A percentile compares a stretch with the other conserved stretches of the same genome.
phyloP scores from a whole-genome alignment of 2,888 invertebrate species.

The Drosophila anomalata region DNA sequence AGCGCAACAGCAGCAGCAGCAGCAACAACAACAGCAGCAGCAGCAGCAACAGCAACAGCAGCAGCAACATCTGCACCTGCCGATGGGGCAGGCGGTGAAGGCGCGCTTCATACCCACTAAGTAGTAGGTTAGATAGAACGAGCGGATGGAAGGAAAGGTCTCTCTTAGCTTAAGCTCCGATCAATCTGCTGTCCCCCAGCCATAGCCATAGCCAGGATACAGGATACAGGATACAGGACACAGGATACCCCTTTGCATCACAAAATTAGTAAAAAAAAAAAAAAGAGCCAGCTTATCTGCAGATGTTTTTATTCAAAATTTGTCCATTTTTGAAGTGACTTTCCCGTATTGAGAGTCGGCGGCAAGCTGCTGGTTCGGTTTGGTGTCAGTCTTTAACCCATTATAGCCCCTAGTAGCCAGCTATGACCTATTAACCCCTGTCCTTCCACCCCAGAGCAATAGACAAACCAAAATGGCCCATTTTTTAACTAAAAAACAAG shows the following conservation, averaged over 20 bases:
- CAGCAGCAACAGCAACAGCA: slow-evolving; percentile 66
- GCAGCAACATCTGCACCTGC: slow-evolving; percentile 75
- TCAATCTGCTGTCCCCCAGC: slow-evolving; percentile 29
- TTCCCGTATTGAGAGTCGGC: slow-evolving; percentile 12
- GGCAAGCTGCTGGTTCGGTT: slow-evolving; percentile 72
- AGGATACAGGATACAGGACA: slow-evolving; percentile 2
- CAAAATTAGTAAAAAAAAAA: too few species aligned
- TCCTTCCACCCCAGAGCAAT: slow-evolving; percentile 24
- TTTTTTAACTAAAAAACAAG: neutral
- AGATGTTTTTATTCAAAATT: too few species aligned
- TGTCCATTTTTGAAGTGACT: slow-evolving; percentile 4
- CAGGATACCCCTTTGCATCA: neutral
- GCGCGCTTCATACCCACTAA: slow-evolving; percentile 83
- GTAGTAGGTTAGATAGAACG: slow-evolving; percentile 49
- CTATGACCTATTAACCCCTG: too few species aligned
- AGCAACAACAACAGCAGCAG: slow-evolving; percentile 50
- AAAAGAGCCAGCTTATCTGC: too few species aligned
- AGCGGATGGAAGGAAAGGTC: slow-evolving; percentile 26
- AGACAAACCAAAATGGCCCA: slow-evolving; percentile 17
- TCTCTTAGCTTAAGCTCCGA: slow-evolving; percentile 34
- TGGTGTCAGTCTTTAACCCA: slow-evolving; percentile 30
- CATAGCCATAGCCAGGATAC: slow-evolving; percentile 38
- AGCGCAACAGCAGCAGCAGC: slow-evolving; percentile 60
- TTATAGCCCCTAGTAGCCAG: too few species aligned
- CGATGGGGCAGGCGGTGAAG: slow-evolving; percentile 80